Base-by-base conservation (phyloP, 2,113 vertebrate genomes). In the Gnathonemus echidnorhynchus region DNA sequence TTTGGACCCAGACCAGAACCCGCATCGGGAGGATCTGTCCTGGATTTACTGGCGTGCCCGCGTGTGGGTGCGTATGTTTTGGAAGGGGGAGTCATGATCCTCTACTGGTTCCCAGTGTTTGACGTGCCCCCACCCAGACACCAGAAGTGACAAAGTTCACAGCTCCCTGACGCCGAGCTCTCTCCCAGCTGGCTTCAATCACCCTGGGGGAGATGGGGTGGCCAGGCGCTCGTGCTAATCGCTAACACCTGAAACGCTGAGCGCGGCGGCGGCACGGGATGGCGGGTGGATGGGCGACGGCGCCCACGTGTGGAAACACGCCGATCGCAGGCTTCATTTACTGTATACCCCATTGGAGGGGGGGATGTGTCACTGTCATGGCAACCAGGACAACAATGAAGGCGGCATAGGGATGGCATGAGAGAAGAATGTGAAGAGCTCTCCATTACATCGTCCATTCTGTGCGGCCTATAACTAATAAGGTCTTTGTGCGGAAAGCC, bases 211-310 rank as follows among this genome's bases (percentile, higher is more conserved):
- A 66, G 46, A 46, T 52, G 66, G 91, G 91, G 91, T 88, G 74
- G 90, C 56, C 80, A 9, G 66, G 27, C 10, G 10, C 35, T 48
- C 5, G 91, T 92, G 93, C 90, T 95, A 95, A 95, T 92, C 92
- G 91, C 93, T 94, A 95, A 94, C 95, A 95, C 94, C 93, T 94
- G 94, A 93, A 90, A 92, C 90, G 92, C 89, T 15, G 10, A 90
- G 91, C 52, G 90, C 89, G 88, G 80, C 90, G 77, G 89, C 91
- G 92, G 90, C 13, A 88, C 19, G 17, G 39, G 39, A 39, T 0
- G 45, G 83, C 1, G 45, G 21, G 21, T 0, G 19, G 42, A 48
- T 46, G 45, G 42, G 80, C 13, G 13, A 77, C 1, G 27, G 31
- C 27, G 31, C 70, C 70, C 70, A 39, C 13, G 5, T 77, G 31